Conservation (phyloP, 2,888 invertebrate species). For the Drosophila nr. perissopoda region DNA sequence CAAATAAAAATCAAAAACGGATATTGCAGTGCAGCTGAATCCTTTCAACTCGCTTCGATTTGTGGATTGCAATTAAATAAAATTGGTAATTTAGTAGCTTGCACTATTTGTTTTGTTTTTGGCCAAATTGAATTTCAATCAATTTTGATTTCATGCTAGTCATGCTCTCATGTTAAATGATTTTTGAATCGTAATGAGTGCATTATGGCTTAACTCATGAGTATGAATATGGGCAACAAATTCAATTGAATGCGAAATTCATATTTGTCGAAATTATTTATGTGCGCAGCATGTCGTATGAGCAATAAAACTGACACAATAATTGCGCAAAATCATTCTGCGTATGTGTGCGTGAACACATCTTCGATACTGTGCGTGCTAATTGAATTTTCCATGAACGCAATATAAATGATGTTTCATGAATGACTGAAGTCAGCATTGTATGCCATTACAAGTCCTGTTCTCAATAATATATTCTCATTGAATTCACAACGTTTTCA, state of each 20-base stretch:
- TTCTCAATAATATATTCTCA: conserved; percentile 8
- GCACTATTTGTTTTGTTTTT: conserved; percentile 1
- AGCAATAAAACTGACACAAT: conserved; percentile 68
- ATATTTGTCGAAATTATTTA: conserved; percentile 40
- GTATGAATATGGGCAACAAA: conserved; percentile 46
- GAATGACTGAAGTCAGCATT: conserved; percentile 17
- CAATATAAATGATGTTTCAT: conserved; percentile 27
- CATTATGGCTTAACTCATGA: conserved; percentile 18
- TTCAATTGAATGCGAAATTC: conserved; percentile 50
- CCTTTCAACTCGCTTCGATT: conserved; percentile 9
- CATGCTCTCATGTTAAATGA: conserved; percentile 38
- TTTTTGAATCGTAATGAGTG: conserved; percentile 27
- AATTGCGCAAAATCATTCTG: conserved; percentile 43
- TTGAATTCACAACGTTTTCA: neutral
- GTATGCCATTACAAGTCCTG: neutral
- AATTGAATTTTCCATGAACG: conserved; percentile 60
- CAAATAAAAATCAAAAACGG: conserved; percentile 10
- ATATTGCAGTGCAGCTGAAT: neutral
- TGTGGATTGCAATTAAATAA: conserved; percentile 19
- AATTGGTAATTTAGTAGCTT: conserved; percentile 16
- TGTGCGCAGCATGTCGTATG: conserved; percentile 67
- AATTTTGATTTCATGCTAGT: conserved; percentile 32
- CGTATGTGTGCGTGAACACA: neutral
- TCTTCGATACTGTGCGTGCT: conserved; percentile 21
- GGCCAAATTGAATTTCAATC: conserved; percentile 19